Base-by-base conservation (phyloP, 2,888 invertebrate species). In the Glomeris marginata region DNA sequence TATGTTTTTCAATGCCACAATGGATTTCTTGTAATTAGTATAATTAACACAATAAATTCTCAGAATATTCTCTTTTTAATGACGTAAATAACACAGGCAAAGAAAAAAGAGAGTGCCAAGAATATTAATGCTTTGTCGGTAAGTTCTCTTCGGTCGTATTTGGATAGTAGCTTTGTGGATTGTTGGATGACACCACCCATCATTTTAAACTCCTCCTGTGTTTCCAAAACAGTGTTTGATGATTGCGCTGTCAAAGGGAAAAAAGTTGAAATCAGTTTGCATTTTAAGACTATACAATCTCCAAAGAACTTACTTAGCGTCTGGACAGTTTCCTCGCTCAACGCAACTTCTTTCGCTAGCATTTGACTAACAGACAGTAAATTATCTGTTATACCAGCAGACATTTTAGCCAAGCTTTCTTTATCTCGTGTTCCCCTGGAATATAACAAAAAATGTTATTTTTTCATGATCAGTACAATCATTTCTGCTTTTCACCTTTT, bases 71-170 rank as follows among this genome's bases (percentile, higher is more conserved):
- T 74, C 66, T 90, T 92, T 63, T 90, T 88, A 45, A 95, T 76
- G 61, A 95, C 87, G 63, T 95, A 95, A 60, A 91, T 72, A 42
- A 91, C 90, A 58, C 90, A 90, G 13, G 85, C 85, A 57, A 88
- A 70, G 65, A 91, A 91, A 69, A 92, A 85, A 3, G 79, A 74
- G 66, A 91, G 84, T 52, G 88, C 87, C 62, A 91, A 79, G 58
- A 82, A 78, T 63, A 90, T 76, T 8, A 97, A 74, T 51, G 92
- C 77, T 73, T 92, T 94, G 65, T 97, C 95, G 0, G 95, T 97
- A 56, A 90, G 81, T 70, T 97, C 95, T 36, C 95, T 74, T 48
- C 94, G 73, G 2, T 88, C 88, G 64, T 94, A 95, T 69, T 95
- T 97, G 50, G 87, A 87, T 41, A 97, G 70, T 8, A 97, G 72